Evolutionary conservation across 2,113 vertebrate genomes (phyloP).

Genomic region (Laticauda colubrina): DNA sequence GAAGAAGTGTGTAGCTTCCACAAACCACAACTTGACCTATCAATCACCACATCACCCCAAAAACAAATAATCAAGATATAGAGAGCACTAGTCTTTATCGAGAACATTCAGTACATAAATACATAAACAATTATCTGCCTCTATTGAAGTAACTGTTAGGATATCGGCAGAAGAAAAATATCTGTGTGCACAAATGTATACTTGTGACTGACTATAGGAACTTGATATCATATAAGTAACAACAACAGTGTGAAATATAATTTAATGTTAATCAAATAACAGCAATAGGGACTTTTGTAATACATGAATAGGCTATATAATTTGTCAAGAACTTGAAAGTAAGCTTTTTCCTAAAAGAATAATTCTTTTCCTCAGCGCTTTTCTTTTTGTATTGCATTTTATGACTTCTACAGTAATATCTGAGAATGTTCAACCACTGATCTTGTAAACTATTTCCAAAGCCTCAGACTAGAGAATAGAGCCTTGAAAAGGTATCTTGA

Average conservation of each 20-base stretch:
- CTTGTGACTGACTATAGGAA: not conserved
- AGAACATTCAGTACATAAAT: not conserved
- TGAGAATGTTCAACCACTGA: not conserved
- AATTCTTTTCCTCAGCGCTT: not conserved
- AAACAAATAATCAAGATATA: not conserved
- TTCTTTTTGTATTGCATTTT: not conserved
- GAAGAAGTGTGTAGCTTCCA: not conserved
- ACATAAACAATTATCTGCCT: not conserved
- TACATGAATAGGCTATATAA: not conserved
- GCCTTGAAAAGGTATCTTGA: not conserved
- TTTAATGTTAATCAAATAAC: not conserved
- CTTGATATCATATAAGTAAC: not conserved
- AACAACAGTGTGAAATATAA: not conserved
- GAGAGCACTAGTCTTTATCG: not conserved
- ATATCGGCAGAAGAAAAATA: not conserved
- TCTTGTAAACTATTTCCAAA: not conserved
- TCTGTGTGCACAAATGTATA: not conserved
- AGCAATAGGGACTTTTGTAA: not conserved
- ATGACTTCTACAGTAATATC: not conserved
- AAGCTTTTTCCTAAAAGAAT: not conserved
- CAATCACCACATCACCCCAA: not conserved
- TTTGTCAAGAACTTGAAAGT: not conserved
- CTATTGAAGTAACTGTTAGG: not conserved
- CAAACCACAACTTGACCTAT: not conserved
- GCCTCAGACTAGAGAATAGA: not conserved